Evolutionary conservation across 2,888 invertebrate genomes (phyloP), one percentile per base, ranked within the genome.

Genomic region (Ypsolopha sequella): DNA sequence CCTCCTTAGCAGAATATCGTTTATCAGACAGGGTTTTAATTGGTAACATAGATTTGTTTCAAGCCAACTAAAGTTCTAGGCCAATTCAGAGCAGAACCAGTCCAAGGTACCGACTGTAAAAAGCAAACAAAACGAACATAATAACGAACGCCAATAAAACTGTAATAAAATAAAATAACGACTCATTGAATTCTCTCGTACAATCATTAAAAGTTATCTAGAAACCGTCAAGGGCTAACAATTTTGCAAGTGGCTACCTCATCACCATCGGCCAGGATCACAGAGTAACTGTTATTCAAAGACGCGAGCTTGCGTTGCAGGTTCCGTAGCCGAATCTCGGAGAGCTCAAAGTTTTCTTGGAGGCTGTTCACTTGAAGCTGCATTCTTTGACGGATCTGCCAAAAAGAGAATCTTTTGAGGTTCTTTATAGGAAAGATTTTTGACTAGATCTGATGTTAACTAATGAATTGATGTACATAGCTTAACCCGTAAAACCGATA

Each of bases 311-410:
- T 91, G 7, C 88, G 89, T 62, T 91, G 91, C 10, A 92, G 73
- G 11, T 88, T 87, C 36, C 89, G 87, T 10, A 92, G 88, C 24
- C 91, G 76, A 59, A 90, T 88, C 60, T 91, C 91, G 0, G 90
- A 91, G 62, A 92, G 82, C 52, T 91, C 90, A 58, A 92, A 91
- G 58, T 90, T 91, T 61, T 92, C 91, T 62, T 90, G 91, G 54
- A 92, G 69, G 61, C 88, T 89, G 55, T 87, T 89, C 47, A 92
- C 89, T 65, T 92, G 91, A 13, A 89, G 80, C 61, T 92, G 91
- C 89, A 92, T 91, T 55, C 90, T 89, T 65, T 91, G 91, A 50
- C 92, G 86, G 43, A 91, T 89, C 90, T 90, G 64, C 50, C 54
- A 52, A 54, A 44, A 50, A 39, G 2, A 11, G 10, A 8, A 11